Base-by-base conservation (phyloP, 2,113 vertebrate genomes). In the Pterophyllum scalare region DNA sequence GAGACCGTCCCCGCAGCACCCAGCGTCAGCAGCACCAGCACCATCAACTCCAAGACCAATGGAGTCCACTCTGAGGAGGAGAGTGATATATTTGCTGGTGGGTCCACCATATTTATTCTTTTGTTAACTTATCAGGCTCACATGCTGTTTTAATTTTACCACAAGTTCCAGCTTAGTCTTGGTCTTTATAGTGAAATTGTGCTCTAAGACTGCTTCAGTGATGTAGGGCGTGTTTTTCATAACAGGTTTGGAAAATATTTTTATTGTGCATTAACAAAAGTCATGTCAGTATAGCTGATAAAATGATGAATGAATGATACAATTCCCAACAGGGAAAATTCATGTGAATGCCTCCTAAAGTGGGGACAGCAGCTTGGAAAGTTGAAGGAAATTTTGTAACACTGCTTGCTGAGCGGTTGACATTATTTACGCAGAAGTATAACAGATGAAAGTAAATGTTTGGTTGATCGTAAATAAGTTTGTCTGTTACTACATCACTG, bases 31-130 rank as follows among this genome's bases (percentile, higher is more conserved):
- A 91, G 59, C 64, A 72, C 65, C 65, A 72, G 24, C 24, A 70
- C 85, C 38, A 65, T 80, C 89, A 92, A 74, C 83, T 95, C 96
- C 86, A 97, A 94, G 92, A 95, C 97, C 64, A 99, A 99, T 0
- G 98, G 98, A 6, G 91, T 99, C 78, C 94, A 87, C 28, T 95
- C 94, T 10, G 97, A 98, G 62, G 96, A 97, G 61, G 96, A 96
- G 22, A 89, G 96, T 1, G 98, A 99, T 78, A 92, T 99, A 59
- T 99, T 99, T 96, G 95, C 97, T 89, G 98, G 98, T 97, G 89
- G 89, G 94, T 84, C 19, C 4, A 12, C 7, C n/a, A 0, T 59
- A 49, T 83, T 74, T 12, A 19, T 65, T 84, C 35, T 33, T 75
- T 46, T 2, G 2, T 70, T 20, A 60, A 9, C 38, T n/a, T 40